These are phyloP conservation scores for Bombyx mandarina DNA, from an alignment of 1,140 invertebrate species.

Conservation along the genomic window DNA sequence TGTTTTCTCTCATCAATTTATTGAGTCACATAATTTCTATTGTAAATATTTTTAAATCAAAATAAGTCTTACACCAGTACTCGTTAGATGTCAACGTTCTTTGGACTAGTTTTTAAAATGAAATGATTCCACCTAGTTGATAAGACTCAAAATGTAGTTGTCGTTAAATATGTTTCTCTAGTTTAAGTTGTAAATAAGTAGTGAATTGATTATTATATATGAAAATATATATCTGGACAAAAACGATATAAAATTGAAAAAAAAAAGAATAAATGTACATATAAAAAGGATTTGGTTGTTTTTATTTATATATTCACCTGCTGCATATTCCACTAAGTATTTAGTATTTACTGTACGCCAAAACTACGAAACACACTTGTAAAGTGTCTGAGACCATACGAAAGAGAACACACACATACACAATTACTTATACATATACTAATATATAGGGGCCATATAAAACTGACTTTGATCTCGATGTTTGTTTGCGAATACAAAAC, in stretches of 20 bases:
- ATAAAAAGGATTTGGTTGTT: conserved; percentile 26
- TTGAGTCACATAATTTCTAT: neutral
- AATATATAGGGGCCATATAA: no score
- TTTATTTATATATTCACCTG: conserved; percentile 20
- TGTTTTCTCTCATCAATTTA: no score
- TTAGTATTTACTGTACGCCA: no score
- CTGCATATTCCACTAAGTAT: no score
- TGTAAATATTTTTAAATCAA: neutral
- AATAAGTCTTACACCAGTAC: neutral
- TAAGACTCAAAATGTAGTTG: conserved; percentile 58
- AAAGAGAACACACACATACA: no score
- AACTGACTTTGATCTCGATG: no score
- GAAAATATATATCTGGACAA: conserved; percentile 40
- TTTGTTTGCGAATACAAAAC: no score
- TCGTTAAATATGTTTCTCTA: conserved; percentile 39
- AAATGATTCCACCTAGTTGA: conserved; percentile 56
- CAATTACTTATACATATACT: no score
- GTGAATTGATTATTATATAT: conserved; percentile 58
- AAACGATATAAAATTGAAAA: conserved; percentile 39
- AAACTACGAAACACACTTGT: no score
- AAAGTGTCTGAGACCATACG: no score
- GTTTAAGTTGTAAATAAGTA: conserved; percentile 64
- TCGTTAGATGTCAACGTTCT: neutral
- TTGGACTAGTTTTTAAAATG: conserved; percentile 16
- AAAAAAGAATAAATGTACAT: conserved; percentile 48